phyloP scores from a whole-genome alignment of 2,888 invertebrate genomes.

The Hesperia comma region DNA sequence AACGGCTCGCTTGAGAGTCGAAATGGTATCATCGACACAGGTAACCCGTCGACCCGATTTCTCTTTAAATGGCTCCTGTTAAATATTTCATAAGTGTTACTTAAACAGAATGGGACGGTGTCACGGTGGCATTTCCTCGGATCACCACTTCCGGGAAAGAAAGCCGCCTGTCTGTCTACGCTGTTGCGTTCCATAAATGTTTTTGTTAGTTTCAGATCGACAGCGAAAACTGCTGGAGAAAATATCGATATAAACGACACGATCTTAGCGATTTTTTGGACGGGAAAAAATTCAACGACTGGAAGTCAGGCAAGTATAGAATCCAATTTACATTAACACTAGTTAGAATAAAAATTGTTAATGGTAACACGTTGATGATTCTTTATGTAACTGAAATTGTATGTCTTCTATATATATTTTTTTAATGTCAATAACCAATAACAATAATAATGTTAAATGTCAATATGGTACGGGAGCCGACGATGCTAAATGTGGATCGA shows the following conservation, averaged over 20 bases:
- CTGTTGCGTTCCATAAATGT: constrained; percentile 1
- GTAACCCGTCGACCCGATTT: neutral
- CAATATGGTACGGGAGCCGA: no score
- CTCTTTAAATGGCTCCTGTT: constrained; percentile 9
- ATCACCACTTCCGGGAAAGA: constrained; percentile 31
- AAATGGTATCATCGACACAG: neutral
- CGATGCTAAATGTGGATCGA: no score
- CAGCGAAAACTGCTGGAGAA: neutral
- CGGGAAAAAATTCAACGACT: no score
- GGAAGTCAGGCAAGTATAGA: no score
- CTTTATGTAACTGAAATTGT: no score
- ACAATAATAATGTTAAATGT: no score
- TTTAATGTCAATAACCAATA: no score
- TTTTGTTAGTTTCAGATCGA: constrained; percentile 15
- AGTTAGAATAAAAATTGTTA: no score
- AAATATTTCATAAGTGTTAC: constrained; percentile 5
- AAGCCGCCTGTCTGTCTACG: constrained; percentile 20
- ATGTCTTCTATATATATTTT: no score
- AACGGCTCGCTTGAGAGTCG: neutral
- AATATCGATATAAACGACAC: neutral
- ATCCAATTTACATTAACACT: no score
- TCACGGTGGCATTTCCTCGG: constrained; percentile 13
- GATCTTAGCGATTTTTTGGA: neutral
- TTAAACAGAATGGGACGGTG: constrained; percentile 13
- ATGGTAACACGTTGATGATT: no score